Percentiles rank a stretch among this genome's conserved stretches.
Evolutionary conservation across 2,797 vertebrate species (phyloP).

Genomic region (Austrolebias charrua): DNA sequence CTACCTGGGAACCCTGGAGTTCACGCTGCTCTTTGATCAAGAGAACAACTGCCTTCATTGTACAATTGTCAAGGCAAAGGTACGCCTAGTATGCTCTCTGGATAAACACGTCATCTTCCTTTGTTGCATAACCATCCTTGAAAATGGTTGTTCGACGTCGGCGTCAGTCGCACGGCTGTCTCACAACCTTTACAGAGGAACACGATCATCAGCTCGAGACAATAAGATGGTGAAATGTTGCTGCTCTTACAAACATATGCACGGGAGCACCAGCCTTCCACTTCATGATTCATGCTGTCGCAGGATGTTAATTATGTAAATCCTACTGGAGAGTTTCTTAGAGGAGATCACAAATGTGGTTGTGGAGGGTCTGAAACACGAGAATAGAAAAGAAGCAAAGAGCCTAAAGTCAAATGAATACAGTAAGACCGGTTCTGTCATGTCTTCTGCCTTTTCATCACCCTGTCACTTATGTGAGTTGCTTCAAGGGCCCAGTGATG

Average conservation of each 20-base stretch:
- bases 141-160: constrained; percentile 28
- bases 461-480: constrained; percentile 53
- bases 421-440: constrained; percentile 38
- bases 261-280: constrained; percentile 37
- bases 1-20: constrained; percentile 84
- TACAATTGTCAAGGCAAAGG: constrained; percentile 84
- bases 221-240: constrained; percentile 21
- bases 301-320: constrained; percentile 64
- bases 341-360: constrained; percentile 47
- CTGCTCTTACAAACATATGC: constrained; percentile 1
- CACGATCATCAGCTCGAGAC: constrained; percentile 15
- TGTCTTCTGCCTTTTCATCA: constrained; percentile 48
- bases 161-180: constrained; percentile 17
- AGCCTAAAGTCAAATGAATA: constrained; percentile 31
- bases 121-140: constrained; percentile 43
- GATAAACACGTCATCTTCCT: constrained; percentile 20
- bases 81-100: constrained; percentile 45
- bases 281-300: constrained; percentile 37
- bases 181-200: constrained; percentile 19
- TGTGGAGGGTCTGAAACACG: constrained; percentile 32
- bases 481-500: constrained; percentile 53
- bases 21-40: constrained; percentile 84
- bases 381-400: constrained; percentile 33
- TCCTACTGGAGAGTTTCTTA: constrained; percentile 35
- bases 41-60: constrained; percentile 87